Evolutionary conservation across 2,113 vertebrate species (phyloP), one percentile per base, ranked within the genome.

Genomic region (Bucco capensis): DNA sequence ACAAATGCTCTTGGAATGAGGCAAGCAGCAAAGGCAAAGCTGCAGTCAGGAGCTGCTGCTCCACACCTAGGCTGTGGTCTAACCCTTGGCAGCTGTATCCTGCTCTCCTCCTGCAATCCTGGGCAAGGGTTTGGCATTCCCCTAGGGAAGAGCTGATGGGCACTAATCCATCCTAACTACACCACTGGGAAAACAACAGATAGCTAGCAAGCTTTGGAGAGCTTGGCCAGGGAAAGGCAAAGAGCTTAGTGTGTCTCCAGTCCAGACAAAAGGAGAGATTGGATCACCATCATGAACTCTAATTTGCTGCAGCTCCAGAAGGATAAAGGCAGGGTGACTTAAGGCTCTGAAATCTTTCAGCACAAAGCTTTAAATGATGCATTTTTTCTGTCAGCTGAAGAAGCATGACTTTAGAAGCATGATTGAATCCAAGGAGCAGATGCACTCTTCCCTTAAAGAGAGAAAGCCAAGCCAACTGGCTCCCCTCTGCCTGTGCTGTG

Each of bases 341-440:
- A 92, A 96, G 92, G 82, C 94, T 94, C 93, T 81, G 86, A 96
- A 94, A 87, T 94, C 91, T 92, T 95, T 95, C 95, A 94, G 95
- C 91, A 76, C 82, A 94, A 96, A 95, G 89, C 89, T 93, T 95
- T 97, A 96, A 97, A 96, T 97, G 95, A 96, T 88, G 89, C 92
- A n/a, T 65, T 73, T 84, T 97, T 96, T 93, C 83, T 94, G 94
- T 97, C 96, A 97, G 89, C 94, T 94, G 95, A 97, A 97, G 81
- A 96, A 92, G 96, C 94, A 96, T 77, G 66, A 95, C 93, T 97
- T 96, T 96, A 96, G 93, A 96, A 97, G 93, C 73, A 84, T 56
- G 89, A 83, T 94, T 96, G 96, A 97, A 98, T 96, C 96, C 91
- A 95, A 95, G 96, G 97, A 97, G 90, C 97, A 97, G 97, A 97